Conservation (phyloP, 2,113 vertebrate genomes). For the Dipodomys ordii region DNA sequence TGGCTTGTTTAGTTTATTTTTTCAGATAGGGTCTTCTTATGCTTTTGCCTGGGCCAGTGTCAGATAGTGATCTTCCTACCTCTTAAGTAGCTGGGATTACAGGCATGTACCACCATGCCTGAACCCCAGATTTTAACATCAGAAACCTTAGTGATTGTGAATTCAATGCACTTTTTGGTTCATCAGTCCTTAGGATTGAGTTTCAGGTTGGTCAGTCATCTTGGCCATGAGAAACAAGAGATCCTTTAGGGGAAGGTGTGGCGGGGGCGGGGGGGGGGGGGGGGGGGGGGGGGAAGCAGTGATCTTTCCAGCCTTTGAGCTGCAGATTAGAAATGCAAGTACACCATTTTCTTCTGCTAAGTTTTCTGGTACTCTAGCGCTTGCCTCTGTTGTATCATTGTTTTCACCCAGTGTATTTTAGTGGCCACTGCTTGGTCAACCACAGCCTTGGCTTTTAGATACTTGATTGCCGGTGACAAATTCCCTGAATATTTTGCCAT, state of each 20-base stretch:
- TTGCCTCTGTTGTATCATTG: background rate
- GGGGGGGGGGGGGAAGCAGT: background rate
- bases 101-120: too few relatives aligned
- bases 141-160: background rate
- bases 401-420: background rate
- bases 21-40: background rate
- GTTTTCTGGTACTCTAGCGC: background rate
- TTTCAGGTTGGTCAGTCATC: background rate
- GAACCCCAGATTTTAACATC: too few relatives aligned
- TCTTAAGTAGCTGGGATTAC: too few relatives aligned
- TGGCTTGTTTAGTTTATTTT: too few relatives aligned
- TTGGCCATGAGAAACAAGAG: background rate
- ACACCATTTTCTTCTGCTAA: background rate
- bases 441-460: background rate
- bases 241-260: background rate
- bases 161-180: background rate
- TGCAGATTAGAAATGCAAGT: background rate
- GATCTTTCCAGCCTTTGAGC: background rate
- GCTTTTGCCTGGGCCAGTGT: too few relatives aligned
- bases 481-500: background rate
- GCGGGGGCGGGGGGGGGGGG: too few relatives aligned
- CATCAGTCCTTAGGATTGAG: background rate
- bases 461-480: background rate
- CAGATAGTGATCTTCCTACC: too few relatives aligned
- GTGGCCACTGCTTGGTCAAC: background rate